A percentile compares a stretch with the other conserved stretches of the same genome.
Evolutionary conservation across 2,113 vertebrate genomes (phyloP).

Genomic region (Gyps fulvus): DNA sequence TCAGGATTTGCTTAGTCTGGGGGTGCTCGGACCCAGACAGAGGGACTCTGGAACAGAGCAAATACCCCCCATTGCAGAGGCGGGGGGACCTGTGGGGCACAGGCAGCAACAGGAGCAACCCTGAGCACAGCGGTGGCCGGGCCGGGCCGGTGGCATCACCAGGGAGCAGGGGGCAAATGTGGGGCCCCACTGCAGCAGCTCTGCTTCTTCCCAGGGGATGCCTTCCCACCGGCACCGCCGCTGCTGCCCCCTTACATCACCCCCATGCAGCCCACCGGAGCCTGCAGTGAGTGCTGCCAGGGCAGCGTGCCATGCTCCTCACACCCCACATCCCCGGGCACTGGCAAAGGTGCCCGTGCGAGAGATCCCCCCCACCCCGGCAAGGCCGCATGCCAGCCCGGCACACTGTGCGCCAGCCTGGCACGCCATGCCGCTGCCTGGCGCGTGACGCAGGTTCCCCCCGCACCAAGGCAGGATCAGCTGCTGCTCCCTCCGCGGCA

Average conservation of each 20-base stretch:
- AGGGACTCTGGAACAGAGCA: background rate
- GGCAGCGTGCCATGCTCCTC: background rate
- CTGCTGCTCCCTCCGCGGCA: background rate
- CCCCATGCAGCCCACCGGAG: background rate
- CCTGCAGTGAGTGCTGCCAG: rapidly evolving
- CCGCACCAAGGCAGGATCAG: background rate
- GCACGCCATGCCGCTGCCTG: background rate
- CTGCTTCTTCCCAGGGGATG: background rate
- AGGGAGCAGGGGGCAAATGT: background rate
- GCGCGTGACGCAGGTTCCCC: background rate
- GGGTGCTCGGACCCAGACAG: background rate
- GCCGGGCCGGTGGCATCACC: background rate
- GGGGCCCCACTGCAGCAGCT: background rate
- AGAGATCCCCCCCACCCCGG: too few relatives aligned
- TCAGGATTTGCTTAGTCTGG: background rate
- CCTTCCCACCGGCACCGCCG: background rate
- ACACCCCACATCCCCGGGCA: rapidly evolving
- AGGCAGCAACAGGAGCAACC: background rate
- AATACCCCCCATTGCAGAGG: rapidly evolving
- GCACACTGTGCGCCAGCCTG: background rate
- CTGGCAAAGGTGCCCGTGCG: background rate
- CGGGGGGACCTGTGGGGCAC: too few relatives aligned
- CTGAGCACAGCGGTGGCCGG: too few relatives aligned
- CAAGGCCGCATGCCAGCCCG: background rate
- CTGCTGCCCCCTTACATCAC: rapidly evolving